Evolutionary conservation across 2,797 vertebrate genomes (phyloP).

Genomic region (Remorina albescens): DNA sequence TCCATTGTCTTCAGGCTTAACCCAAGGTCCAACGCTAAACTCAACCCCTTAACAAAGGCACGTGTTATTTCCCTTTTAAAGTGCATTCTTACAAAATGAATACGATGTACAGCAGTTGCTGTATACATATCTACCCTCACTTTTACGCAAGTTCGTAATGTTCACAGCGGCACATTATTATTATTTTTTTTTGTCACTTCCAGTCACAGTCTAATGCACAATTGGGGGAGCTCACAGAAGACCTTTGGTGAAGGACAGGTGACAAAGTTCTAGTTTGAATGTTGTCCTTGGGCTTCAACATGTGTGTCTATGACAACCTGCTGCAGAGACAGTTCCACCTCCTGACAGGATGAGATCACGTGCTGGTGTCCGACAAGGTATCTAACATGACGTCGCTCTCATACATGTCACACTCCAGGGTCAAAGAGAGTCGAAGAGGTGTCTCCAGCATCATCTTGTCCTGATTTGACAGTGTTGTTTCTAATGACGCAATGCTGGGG

Average conservation of each 20-base stretch:
- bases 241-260: slow-evolving; percentile 51
- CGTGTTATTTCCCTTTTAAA: slow-evolving; percentile 62
- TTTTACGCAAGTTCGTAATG: slow-evolving; percentile 29
- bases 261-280: slow-evolving; percentile 43
- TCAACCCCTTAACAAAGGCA: slow-evolving; percentile 52
- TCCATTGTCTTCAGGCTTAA: slow-evolving; percentile 44
- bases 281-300: slow-evolving; percentile 47
- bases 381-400: slow-evolving; percentile 99
- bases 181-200: slow-evolving; percentile 42
- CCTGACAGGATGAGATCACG: slow-evolving; percentile 80
- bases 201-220: slow-evolving; percentile 54
- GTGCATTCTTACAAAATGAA: slow-evolving; percentile 54
- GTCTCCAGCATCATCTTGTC: slow-evolving; percentile 90
- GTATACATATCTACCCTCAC: slow-evolving; percentile 35
- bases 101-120: slow-evolving; percentile 37
- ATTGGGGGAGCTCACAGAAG: slow-evolving; percentile 58
- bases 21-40: slow-evolving; percentile 40
- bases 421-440: slow-evolving; percentile 88
- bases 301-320: slow-evolving; percentile 52
- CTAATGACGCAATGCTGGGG: slow-evolving; percentile 87
- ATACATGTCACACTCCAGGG: slow-evolving; percentile 98
- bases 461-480: slow-evolving; percentile 84
- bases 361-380: slow-evolving; percentile 98
- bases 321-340: slow-evolving; percentile 50
- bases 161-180: slow-evolving; percentile 38